Conservation (phyloP, 2,888 invertebrate species). For the Dendrolimus houi region DNA sequence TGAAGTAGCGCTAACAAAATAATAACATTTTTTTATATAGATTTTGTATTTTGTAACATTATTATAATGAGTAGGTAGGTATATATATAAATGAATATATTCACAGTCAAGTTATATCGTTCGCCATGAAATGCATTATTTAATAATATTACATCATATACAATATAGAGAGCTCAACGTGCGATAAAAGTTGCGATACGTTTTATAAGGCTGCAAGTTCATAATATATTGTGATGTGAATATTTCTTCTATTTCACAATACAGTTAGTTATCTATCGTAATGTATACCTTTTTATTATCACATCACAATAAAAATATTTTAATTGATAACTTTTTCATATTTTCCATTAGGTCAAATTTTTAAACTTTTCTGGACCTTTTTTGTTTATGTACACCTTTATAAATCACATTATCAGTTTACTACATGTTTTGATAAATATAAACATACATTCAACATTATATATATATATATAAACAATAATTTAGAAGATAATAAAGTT, state of each 20-base stretch:
- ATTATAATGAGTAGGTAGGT: constrained; percentile 30
- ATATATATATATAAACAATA: constrained; percentile 58
- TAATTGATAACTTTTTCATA: constrained; percentile 2
- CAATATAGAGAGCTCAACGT: constrained; percentile 51
- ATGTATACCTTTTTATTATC: constrained; percentile 9
- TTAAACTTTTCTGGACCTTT: background rate
- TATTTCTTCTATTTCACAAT: constrained; percentile 23
- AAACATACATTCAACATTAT: constrained; percentile 48
- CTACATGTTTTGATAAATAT: constrained; percentile 3
- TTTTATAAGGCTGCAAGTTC: constrained; percentile 28
- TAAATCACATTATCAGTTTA: constrained; percentile 6
- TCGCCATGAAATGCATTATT: constrained; percentile 44
- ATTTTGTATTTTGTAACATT: constrained; percentile 38
- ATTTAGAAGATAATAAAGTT: constrained; percentile 67
- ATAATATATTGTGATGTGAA: constrained; percentile 33
- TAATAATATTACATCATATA: constrained; percentile 18
- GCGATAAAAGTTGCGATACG: constrained; percentile 19
- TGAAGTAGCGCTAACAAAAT: constrained; percentile 53
- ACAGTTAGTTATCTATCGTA: constrained; percentile 9
- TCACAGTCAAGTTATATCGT: constrained; percentile 35
- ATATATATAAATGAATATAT: constrained; percentile 15
- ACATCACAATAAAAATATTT: constrained; percentile 9
- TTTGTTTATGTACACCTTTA: constrained; percentile 8
- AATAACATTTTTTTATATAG: constrained; percentile 43
- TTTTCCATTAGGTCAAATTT: background rate